phyloP scores from a whole-genome alignment of 1,140 invertebrate genomes.

The Trypoxylus dichotomus region DNA sequence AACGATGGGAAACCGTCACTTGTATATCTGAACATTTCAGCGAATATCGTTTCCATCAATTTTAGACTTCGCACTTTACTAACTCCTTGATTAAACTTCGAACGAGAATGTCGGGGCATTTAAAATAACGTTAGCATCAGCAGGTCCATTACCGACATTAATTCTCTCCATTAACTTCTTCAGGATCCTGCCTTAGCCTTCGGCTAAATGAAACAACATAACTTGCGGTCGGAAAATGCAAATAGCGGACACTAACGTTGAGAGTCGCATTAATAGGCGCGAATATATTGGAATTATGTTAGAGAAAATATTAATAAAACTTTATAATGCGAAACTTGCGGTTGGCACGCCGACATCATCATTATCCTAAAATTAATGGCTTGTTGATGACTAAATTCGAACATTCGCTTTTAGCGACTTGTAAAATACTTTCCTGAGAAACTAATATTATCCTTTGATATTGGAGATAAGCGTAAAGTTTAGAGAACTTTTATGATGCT shows the following conservation, averaged over 20 bases:
- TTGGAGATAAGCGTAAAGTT: neutral
- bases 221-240: neutral
- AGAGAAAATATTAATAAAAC: no score
- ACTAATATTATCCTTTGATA: neutral
- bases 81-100: neutral
- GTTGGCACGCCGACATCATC: neutral
- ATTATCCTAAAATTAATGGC: neutral
- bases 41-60: neutral
- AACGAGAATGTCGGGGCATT: neutral
- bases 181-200: neutral
- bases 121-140: neutral
- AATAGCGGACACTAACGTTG: neutral
- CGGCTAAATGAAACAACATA: neutral
- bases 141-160: neutral
- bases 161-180: conserved; percentile 1
- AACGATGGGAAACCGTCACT: neutral
- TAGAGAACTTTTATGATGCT: neutral
- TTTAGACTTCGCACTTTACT: neutral
- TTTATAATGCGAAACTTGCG: neutral
- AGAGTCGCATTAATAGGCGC: no score
- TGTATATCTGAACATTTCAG: neutral
- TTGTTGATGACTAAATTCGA: neutral
- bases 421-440: neutral
- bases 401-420: neutral
- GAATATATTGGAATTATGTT: no score